Base-by-base conservation (phyloP, 2,888 invertebrate species). In the Mesodorylaimus sp. region DNA sequence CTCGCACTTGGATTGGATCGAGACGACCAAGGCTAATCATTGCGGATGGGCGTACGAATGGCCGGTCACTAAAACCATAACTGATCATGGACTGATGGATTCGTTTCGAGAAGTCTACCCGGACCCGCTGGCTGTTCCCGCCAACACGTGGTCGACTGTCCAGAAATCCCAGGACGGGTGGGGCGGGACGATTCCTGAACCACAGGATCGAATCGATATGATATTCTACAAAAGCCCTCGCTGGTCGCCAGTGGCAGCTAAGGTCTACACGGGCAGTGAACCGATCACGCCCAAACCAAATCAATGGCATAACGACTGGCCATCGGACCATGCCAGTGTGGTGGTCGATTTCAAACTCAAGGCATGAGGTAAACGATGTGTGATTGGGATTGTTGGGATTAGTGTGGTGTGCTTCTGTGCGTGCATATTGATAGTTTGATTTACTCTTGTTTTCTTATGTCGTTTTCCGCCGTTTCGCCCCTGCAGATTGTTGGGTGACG, bases 1-100 rank as follows among this genome's bases (percentile, higher is more conserved):
- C 7, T 50, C 50, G 3, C 50, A 50, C 27, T 27, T 48, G 47
- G 50, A 50, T 32, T 50, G 47, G 47, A 45, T 29, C 5, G n/a
- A 36, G 13, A 28, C n/a, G 7, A 39, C 19, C 19, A 38, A 47
- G 36, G 21, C 5, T 7, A 25, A 43, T 3, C 47, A 50, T 26
- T 50, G 50, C 41, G 47, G 24, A 5, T 50, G 50, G 50, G 25
- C 21, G 2, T 50, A 28, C 41, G 19, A 37, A 19, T 50, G 50
- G 50, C 50, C 50, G 10, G 50, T 48, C 10, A 48, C 50, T 3
- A n/a, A 7, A n/a, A 5, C 28, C 2, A 16, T 49, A 21, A 28
- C n/a, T 13, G 24, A 29, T 7, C 16, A 23, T 3, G 47, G 36
- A n/a, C 39, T 50, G 23, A 26, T 3, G 37, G 50, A 50, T 23